Evolutionary conservation across 1,140 invertebrate genomes (phyloP), one percentile per base, ranked within the genome.

Genomic region (Bacillus rossius): DNA sequence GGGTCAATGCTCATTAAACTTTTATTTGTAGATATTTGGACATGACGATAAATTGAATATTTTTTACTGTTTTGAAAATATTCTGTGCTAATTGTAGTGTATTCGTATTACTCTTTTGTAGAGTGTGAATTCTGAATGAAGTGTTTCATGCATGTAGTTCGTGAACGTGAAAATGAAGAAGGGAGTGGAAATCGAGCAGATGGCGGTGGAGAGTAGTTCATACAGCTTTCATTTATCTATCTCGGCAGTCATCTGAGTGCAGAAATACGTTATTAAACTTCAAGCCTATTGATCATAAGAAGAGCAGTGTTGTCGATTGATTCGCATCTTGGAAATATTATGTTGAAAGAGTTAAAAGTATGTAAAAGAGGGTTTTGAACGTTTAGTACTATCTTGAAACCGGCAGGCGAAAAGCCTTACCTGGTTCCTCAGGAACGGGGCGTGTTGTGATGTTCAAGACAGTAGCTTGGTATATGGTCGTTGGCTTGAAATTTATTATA

Each of bases 211-310:
- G 50, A 40, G 43, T 42, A 53, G 57, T 54, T 55, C 54, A 51
- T 59, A 51, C 57, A 59, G 41, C 57, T 59, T 45, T 52, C 57
- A 59, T 40, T 59, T 59, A 49, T 19, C 50, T 37, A 59, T 43
- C 57, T 43, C 54, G 57, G 50, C 40, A 59, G 41, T 59, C 37
- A 59, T 59, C 49, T 59, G 57, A 59, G 42, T 34, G 42, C 50
- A 26, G 41, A 42, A 55, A 45, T n/a, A 45, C 34, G 3, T 25
- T 29, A 50, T 20, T 26, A 22, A 8, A 26, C 53, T 26, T 26
- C 34, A 16, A 25, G 14, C 37, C 38, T 47, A 17, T 10, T 47
- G 2, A 13, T n/a, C 26, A 19, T 17, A 37, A 22, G 14, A 25
- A 40, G 45, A 50, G 19, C 37, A 14, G 37, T 40, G 20, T n/a